Evolutionary conservation across 2,888 invertebrate genomes (phyloP).

Genomic region (Cosmopolites sordidus): DNA sequence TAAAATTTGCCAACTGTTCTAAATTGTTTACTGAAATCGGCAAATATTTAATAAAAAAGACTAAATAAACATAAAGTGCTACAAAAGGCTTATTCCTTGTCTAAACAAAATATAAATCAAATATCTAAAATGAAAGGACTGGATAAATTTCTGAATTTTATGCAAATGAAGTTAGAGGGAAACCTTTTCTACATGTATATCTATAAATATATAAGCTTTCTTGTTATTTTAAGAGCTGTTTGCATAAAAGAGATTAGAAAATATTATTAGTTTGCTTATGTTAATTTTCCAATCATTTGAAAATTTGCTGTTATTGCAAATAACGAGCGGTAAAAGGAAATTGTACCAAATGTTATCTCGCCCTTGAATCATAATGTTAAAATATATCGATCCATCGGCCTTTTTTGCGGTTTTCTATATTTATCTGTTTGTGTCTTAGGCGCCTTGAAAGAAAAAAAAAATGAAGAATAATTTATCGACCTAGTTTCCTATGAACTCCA

Average conservation of each 20-base stretch:
- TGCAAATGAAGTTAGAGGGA: too few species aligned
- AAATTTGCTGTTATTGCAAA: slow-evolving; percentile 5
- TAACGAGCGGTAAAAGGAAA: slow-evolving; percentile 1
- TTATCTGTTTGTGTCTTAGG: slow-evolving; percentile 6
- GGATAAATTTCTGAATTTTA: too few species aligned
- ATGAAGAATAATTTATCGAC: slow-evolving; percentile 15
- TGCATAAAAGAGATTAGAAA: slow-evolving; percentile 8
- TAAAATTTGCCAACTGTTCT: too few species aligned
- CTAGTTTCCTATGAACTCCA: slow-evolving; percentile 16
- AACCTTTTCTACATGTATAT: too few species aligned
- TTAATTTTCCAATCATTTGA: background rate
- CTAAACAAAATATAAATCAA: too few species aligned
- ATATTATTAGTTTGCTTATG: slow-evolving; percentile 1
- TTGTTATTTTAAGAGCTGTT: slow-evolving; percentile 10
- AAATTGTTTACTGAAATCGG: too few species aligned
- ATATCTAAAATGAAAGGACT: too few species aligned
- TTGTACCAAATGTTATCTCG: background rate
- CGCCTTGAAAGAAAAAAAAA: slow-evolving; percentile 13
- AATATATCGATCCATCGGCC: too few species aligned
- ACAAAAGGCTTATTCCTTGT: too few species aligned
- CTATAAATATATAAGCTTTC: background rate
- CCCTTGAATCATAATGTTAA: slow-evolving; percentile 3
- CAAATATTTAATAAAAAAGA: too few species aligned
- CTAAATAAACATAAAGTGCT: too few species aligned
- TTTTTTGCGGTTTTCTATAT: slow-evolving; percentile 10